Evolutionary conservation across 2,113 vertebrate species (phyloP).

Genomic region (Prionailurus viverrinus): DNA sequence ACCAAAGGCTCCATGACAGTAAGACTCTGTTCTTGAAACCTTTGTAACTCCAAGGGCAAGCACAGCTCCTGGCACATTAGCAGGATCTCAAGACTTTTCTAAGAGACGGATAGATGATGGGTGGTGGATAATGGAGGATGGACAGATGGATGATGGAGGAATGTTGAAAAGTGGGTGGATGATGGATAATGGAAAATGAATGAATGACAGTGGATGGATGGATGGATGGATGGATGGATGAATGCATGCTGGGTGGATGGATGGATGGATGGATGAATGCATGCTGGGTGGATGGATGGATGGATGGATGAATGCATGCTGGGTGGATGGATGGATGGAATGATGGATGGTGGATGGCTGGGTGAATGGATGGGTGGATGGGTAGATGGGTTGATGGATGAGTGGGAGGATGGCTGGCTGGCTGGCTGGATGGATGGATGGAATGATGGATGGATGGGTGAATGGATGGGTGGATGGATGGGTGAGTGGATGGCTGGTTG

Average conservation of each 20-base stretch:
- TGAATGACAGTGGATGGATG: background rate
- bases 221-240: background rate
- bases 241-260: background rate
- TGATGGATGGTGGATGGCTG: background rate
- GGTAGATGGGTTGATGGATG: background rate
- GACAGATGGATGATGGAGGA: background rate
- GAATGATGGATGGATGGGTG: background rate
- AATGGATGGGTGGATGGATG: background rate
- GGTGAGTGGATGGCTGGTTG: background rate
- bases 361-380: background rate
- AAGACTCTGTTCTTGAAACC: background rate
- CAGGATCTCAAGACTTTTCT: background rate
- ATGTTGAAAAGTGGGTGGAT: no score
- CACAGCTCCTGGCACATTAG: no score
- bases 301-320: background rate
- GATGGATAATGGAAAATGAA: background rate
- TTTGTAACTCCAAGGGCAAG: background rate
- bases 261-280: background rate
- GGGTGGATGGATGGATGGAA: background rate
- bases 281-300: background rate
- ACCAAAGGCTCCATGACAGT: background rate
- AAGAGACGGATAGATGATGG: background rate
- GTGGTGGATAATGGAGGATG: background rate
- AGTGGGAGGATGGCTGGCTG: background rate
- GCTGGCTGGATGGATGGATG: background rate